Evolutionary conservation across 2,797 vertebrate genomes (phyloP), one percentile per base, ranked within the genome.

Genomic region (Orientallactaga sibirica): DNA sequence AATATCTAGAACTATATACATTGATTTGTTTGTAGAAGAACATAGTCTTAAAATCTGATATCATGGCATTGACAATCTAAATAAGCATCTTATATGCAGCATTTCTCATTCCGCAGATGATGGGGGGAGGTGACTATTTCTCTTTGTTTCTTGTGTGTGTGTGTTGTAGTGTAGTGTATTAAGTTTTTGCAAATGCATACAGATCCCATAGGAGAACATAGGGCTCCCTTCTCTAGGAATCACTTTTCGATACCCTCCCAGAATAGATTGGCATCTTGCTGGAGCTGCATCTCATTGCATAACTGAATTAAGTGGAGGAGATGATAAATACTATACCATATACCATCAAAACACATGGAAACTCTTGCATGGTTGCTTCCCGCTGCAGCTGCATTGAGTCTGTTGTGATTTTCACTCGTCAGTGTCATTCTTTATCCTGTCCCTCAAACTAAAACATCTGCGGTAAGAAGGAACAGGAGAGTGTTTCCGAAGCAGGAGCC

Each of bases 401-500:
- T 95, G 33, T 78, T 92, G 88, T 86, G 52, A 29, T 90, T 90
- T 86, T 91, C 48, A 68, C 58, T 77, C 25, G 73, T 66, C 78
- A n/a, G 55, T 86, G 91, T 94, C 90, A 94, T 92, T 77, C 90
- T 96, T 97, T 95, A 86, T 94, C 85, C 95, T 93, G 83, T 93
- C 88, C 88, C 61, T 73, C 80, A 87, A 88, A 95, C 83, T 79
- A 29, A 93, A 96, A 97, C 96, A 97, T 92, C 90, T 97, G 95
- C 58, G 11, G 33, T 71, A 88, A 73, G 92, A 94, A 90, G 74
- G 88, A 92, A n/a, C 43, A 75, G 76, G 82, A 78, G 29, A 90
- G 48, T 68, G 74, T 96, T 94, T 96, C 93, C 27, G 19, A 92
- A 89, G 93, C 83, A 71, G 95, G 77, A 93, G 92, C 79, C 90